Conservation (phyloP, 2,113 vertebrate species). For the Arothron firmamentum region DNA sequence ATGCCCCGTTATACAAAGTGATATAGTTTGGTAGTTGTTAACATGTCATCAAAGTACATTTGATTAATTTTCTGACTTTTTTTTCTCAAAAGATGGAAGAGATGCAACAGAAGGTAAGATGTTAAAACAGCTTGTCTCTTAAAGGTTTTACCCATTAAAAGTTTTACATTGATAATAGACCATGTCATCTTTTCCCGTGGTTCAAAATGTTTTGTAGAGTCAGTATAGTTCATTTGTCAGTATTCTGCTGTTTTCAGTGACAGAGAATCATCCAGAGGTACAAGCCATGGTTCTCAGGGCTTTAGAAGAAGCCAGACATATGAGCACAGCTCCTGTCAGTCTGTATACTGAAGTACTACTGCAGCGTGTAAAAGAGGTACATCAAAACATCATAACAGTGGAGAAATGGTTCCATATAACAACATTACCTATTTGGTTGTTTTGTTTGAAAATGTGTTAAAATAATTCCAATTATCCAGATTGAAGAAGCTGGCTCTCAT, state of each 20-base stretch:
- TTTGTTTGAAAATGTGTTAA: neutral
- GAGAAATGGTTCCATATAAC: too few species aligned
- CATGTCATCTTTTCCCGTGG: neutral
- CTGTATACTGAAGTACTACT: conserved; percentile 72
- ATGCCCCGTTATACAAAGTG: neutral
- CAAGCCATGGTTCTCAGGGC: conserved; percentile 69
- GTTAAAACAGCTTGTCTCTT: too few species aligned
- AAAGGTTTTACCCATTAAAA: too few species aligned
- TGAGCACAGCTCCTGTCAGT: conserved; percentile 48
- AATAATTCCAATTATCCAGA: conserved; percentile 51
- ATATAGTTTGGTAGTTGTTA: neutral
- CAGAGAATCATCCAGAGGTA: conserved; percentile 81
- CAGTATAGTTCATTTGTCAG: neutral
- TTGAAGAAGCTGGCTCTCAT: conserved; percentile 63
- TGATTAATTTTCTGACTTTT: too few species aligned
- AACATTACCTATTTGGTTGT: neutral
- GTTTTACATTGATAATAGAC: neutral
- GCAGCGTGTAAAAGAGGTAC: conserved; percentile 75
- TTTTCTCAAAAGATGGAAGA: too few species aligned
- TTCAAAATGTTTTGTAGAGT: too few species aligned
- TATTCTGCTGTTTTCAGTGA: conserved; percentile 60
- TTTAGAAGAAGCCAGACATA: conserved; percentile 54
- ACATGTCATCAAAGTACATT: too few species aligned
- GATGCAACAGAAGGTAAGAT: too few species aligned
- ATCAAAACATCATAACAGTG: neutral